Percentiles rank a stretch among this genome's conserved stretches.
Conservation (phyloP, 1,140 invertebrate species). For the Manduca sexta region DNA sequence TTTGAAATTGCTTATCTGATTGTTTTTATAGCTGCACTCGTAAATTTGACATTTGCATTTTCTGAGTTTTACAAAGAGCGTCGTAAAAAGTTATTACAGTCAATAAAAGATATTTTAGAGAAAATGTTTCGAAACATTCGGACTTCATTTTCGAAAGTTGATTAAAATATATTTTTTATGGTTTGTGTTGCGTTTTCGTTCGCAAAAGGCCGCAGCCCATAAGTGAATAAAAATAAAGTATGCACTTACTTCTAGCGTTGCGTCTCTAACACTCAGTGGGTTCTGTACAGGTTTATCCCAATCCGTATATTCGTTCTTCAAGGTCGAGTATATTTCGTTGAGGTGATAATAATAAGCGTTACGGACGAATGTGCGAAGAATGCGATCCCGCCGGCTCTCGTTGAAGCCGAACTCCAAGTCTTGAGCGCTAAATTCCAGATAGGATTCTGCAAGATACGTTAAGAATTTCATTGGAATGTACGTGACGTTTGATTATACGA, state of each 20-base stretch:
- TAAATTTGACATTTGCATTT: constrained; percentile 8
- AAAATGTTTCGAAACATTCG: constrained; percentile 1
- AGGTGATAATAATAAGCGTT: constrained; percentile 92
- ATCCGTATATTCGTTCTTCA: constrained; percentile 95
- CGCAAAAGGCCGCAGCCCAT: too few relatives aligned
- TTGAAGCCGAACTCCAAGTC: constrained; percentile 89
- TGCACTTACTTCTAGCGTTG: constrained; percentile 77
- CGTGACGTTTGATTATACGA: not conserved
- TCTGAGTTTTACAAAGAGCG: constrained; percentile 6
- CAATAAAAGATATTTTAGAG: not conserved
- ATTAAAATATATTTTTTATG: not conserved
- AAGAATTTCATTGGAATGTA: constrained; percentile 43
- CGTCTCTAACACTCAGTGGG: constrained; percentile 84
- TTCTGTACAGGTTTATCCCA: constrained; percentile 87
- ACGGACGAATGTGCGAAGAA: constrained; percentile 89
- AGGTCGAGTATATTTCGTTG: constrained; percentile 91
- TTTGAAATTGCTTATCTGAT: constrained; percentile 2
- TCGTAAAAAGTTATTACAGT: constrained; percentile 6
- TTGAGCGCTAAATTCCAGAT: constrained; percentile 83
- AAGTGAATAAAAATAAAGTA: not conserved
- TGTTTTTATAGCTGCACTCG: constrained; percentile 4
- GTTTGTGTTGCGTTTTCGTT: too few relatives aligned
- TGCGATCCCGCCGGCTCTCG: constrained; percentile 86
- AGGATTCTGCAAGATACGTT: constrained; percentile 77
- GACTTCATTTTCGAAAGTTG: not conserved